Evolutionary conservation across 1,140 invertebrate species (phyloP).

Genomic region (Drosophila lacteicornis): DNA sequence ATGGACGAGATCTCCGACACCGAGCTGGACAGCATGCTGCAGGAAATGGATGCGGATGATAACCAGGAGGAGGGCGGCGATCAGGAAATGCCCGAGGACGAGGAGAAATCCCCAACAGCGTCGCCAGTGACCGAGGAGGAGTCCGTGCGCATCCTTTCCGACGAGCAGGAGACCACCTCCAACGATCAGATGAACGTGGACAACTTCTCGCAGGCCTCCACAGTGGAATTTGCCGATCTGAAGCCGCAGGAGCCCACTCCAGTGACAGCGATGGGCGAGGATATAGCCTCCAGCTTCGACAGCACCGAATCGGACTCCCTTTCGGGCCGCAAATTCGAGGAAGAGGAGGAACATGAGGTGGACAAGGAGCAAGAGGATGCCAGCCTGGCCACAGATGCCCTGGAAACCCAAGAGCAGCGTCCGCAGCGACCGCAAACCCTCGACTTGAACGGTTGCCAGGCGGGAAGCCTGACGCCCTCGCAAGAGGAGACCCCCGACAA

Average conservation of each 20-base stretch:
- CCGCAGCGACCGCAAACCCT: slow-evolving; percentile 80
- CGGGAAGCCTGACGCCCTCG: slow-evolving; percentile 54
- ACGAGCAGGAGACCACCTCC: slow-evolving; percentile 60
- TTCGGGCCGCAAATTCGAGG: slow-evolving; percentile 64
- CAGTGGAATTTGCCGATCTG: slow-evolving; percentile 79
- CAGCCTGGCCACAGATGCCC: slow-evolving; percentile 40
- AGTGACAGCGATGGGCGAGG: slow-evolving; percentile 36
- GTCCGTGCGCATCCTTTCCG: slow-evolving; percentile 69
- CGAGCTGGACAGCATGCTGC: slow-evolving; percentile 83
- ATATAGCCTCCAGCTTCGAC: slow-evolving; percentile 60
- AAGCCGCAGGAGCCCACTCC: slow-evolving; percentile 42
- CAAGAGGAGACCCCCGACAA: slow-evolving; percentile 22
- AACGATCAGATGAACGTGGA: slow-evolving; percentile 78
- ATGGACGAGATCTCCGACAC: slow-evolving; percentile 85
- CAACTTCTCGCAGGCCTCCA: slow-evolving; percentile 83
- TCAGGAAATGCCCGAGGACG: slow-evolving; percentile 25
- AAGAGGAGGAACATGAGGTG: slow-evolving; percentile 26
- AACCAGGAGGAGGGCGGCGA: slow-evolving; percentile 39
- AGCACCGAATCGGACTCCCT: slow-evolving; percentile 69
- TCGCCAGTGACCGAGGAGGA: slow-evolving; percentile 67
- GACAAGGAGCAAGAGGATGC: slow-evolving; percentile 31
- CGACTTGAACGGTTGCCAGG: slow-evolving; percentile 64
- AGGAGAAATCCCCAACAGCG: slow-evolving; percentile 25
- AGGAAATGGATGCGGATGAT: slow-evolving; percentile 80
- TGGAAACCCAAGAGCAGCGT: slow-evolving; percentile 57